Percentiles rank a stretch among this genome's conserved stretches.
These are phyloP conservation scores for Gallirallus australis DNA, from an alignment of 2,797 vertebrate species.

Conservation along the genomic window DNA sequence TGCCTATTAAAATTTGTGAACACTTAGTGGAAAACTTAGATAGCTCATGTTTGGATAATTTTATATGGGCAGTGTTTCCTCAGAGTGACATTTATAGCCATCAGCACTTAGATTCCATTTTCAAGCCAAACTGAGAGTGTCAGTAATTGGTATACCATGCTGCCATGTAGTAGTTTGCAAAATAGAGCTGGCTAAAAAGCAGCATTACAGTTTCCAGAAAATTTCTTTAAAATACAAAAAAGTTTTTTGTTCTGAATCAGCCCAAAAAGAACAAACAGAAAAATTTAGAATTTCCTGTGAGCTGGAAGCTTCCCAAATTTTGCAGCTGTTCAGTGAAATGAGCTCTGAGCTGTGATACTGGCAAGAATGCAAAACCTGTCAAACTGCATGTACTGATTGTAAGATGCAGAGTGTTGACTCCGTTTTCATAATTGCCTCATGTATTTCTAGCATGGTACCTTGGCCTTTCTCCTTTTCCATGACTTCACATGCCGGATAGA, in stretches of 20 bases:
- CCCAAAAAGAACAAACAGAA: conserved; percentile 24
- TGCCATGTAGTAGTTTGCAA: neutral
- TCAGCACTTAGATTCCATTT: conserved; percentile 7
- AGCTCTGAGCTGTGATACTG: conserved; percentile 24
- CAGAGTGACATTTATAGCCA: conserved; percentile 32
- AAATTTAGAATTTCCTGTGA: conserved; percentile 30
- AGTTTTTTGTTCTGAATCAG: conserved; percentile 23
- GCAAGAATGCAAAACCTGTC: conserved; percentile 50
- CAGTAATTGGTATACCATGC: conserved; percentile 4
- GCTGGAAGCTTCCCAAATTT: conserved; percentile 49
- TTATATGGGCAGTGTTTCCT: conserved; percentile 2
- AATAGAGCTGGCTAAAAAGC: neutral
- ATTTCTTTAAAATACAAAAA: neutral
- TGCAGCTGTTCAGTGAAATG: conserved; percentile 63
- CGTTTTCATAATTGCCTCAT: neutral
- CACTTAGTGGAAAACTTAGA: neutral
- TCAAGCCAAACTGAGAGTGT: conserved; percentile 2
- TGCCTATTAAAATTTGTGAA: neutral
- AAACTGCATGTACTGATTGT: conserved; percentile 7
- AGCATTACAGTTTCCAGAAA: neutral
- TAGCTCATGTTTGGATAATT: neutral
- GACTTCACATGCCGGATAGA: neutral
- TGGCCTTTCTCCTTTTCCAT: neutral
- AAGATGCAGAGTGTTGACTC: neutral
- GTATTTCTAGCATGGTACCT: neutral